These are phyloP conservation scores for Xiphias gladius DNA, from an alignment of 2,113 vertebrate genomes.

Conservation along the genomic window DNA sequence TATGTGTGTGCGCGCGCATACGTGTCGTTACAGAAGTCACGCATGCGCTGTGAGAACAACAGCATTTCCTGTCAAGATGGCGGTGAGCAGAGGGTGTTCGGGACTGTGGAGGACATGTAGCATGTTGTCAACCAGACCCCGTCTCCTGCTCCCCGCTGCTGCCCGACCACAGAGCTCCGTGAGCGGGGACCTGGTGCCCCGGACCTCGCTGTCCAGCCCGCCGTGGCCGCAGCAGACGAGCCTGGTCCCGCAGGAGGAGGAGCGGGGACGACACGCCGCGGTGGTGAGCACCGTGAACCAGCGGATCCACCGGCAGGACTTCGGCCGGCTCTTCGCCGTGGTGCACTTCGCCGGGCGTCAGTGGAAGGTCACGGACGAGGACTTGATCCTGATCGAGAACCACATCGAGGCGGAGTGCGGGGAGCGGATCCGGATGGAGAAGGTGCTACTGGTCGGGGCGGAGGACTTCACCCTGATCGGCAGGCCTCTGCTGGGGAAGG, in stretches of 20 bases:
- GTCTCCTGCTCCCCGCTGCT: neutral
- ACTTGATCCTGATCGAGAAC: slow-evolving; percentile 76
- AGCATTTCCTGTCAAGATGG: slow-evolving; percentile 66
- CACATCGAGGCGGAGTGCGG: slow-evolving; percentile 75
- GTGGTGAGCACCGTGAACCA: slow-evolving; percentile 68
- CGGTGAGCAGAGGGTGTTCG: slow-evolving; percentile 39
- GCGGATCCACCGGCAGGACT: slow-evolving; percentile 42
- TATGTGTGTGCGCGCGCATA: neutral
- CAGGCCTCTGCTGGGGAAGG: slow-evolving; percentile 69
- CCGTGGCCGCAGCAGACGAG: slow-evolving; percentile 53
- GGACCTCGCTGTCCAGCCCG: slow-evolving; percentile 66
- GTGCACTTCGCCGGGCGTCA: slow-evolving; percentile 73
- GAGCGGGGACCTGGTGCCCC: slow-evolving; percentile 35
- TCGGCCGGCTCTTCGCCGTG: slow-evolving; percentile 73
- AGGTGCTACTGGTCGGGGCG: slow-evolving; percentile 77
- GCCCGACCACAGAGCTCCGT: slow-evolving; percentile 51
- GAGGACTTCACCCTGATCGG: slow-evolving; percentile 76
- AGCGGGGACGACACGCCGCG: slow-evolving; percentile 60
- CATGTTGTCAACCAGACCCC: neutral
- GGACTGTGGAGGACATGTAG: slow-evolving; percentile 66
- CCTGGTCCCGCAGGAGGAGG: slow-evolving; percentile 38
- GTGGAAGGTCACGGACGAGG: slow-evolving; percentile 78
- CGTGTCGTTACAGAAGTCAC: neutral
- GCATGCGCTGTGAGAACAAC: slow-evolving; percentile 28
- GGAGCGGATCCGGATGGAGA: slow-evolving; percentile 76